phyloP scores from a whole-genome alignment of 2,113 vertebrate genomes.

The Dermatemys mawii region DNA sequence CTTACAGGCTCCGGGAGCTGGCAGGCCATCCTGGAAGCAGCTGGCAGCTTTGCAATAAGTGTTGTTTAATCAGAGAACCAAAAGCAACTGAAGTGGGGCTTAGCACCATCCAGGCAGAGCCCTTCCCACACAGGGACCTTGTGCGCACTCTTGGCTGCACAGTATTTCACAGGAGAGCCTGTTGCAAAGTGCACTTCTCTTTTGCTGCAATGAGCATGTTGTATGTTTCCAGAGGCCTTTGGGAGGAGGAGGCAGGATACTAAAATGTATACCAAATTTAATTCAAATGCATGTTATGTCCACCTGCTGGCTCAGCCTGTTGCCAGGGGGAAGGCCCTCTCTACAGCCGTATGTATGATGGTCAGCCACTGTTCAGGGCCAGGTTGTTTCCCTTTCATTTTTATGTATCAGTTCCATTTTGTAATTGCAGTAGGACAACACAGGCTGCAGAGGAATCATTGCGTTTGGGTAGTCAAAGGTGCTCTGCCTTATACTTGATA shows the following conservation, averaged over 20 bases:
- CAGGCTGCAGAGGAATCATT: background rate
- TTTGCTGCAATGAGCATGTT: background rate
- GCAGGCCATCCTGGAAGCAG: fast-evolving
- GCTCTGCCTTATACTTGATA: background rate
- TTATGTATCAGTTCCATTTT: background rate
- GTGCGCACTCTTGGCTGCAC: fast-evolving
- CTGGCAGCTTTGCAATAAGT: fast-evolving
- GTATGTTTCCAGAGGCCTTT: background rate
- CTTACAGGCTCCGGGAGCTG: fast-evolving
- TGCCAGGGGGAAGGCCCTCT: background rate
- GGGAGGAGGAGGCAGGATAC: background rate
- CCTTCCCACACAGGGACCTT: background rate
- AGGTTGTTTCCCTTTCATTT: background rate
- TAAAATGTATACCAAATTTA: background rate
- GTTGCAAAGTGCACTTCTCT: background rate
- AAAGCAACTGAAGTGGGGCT: background rate
- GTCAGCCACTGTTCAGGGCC: background rate
- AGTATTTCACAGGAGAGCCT: background rate
- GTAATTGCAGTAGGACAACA: background rate
- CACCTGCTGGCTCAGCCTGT: background rate
- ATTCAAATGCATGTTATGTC: background rate
- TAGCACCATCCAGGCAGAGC: background rate
- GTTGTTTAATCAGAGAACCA: background rate
- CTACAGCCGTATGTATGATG: background rate
- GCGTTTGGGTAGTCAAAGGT: background rate